Conservation (phyloP, 2,888 invertebrate genomes). For the Yponomeuta plumbellus region DNA sequence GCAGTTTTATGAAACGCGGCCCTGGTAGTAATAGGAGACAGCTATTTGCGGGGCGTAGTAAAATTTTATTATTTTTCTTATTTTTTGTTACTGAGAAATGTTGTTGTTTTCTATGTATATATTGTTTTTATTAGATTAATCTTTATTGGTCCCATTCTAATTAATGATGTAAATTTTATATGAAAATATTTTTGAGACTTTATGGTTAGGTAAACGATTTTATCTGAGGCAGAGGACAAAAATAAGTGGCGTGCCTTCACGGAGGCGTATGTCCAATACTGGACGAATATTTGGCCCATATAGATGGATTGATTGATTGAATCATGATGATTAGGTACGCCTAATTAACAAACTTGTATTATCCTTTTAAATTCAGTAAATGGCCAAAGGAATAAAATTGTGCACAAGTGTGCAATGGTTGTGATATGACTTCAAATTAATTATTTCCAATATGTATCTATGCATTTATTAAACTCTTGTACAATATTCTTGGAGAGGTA, state of each 20-base stretch:
- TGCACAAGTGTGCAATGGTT: slow-evolving; percentile 47
- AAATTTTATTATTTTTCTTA: neutral
- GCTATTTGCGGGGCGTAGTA: neutral
- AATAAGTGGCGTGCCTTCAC: too few relatives aligned
- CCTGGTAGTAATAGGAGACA: neutral
- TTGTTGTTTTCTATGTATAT: slow-evolving; percentile 10
- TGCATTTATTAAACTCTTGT: neutral
- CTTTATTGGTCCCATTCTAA: neutral
- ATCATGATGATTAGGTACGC: neutral
- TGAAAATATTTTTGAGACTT: slow-evolving; percentile 2
- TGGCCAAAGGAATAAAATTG: slow-evolving; percentile 59
- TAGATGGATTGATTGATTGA: neutral
- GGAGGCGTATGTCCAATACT: too few relatives aligned
- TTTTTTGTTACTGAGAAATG: slow-evolving; percentile 6
- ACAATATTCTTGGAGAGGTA: neutral
- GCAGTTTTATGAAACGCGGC: too few relatives aligned
- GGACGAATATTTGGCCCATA: too few relatives aligned
- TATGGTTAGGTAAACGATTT: too few relatives aligned
- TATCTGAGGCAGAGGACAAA: too few relatives aligned
- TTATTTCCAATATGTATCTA: neutral
- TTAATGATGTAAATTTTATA: neutral
- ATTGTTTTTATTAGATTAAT: slow-evolving; percentile 11
- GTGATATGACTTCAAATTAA: slow-evolving; percentile 34
- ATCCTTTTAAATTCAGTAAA: slow-evolving; percentile 10
- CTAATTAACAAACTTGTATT: slow-evolving; percentile 4